Evolutionary conservation across 2,113 vertebrate genomes (phyloP), one percentile per base, ranked within the genome.

Genomic region (Sylvietta virens): DNA sequence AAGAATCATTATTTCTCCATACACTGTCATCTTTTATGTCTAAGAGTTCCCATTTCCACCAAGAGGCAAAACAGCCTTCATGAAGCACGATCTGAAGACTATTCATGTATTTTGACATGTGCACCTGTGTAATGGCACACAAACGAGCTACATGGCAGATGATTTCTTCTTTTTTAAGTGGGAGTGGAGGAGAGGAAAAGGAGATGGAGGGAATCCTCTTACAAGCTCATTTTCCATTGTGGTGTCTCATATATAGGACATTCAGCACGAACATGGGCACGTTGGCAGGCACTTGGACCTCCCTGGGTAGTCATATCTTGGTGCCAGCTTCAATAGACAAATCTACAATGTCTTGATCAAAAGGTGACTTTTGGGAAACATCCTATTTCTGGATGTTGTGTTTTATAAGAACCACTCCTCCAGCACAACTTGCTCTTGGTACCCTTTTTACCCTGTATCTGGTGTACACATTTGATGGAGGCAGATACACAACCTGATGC

Each of bases 251-350:
- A 76, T 15, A 21, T 0, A 37, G 48, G 66, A 77, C 5, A 10
- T 33, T n/a, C 45, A 73, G 42, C 24, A 51, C 3, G 37, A 72
- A 58, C 35, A n/a, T 0, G 11, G 58, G 76, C 61, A 51, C 0
- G 0, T 5, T 22, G 39, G 65, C 47, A 58, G 64, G 50, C 56
- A 74, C 42, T 86, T 27, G 62, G 64, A 56, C 23, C 15, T 74
- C 48, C 2, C 0, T 14, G 31, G 61, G 31, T 20, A 60, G 39
- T 61, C 0, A 0, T 16, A 45, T 69, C 47, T 72, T 3, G 3
- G 27, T n/a, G 54, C 23, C 53, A 35, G 28, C 60, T 88, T 44
- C 73, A 72, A 10, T 0, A 76, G 70, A 35, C 10, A 42, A 65
- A 95, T 21, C 37, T 66, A 44, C 1, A 2, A 51, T 8, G 19